Base-by-base conservation (phyloP, 1,140 invertebrate genomes). In the Ptiloglossa arizonensis region DNA sequence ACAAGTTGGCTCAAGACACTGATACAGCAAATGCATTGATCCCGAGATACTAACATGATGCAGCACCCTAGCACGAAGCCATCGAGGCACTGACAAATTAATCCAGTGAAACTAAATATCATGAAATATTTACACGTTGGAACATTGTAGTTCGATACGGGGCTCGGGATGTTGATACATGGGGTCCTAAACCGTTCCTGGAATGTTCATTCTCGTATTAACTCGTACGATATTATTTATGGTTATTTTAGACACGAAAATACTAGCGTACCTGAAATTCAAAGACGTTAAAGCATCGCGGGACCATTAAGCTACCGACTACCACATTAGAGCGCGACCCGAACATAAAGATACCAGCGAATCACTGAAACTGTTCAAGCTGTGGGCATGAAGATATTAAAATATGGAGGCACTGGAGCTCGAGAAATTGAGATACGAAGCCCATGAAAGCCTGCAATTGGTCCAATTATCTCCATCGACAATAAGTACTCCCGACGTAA, bases 341-440 rank as follows among this genome's bases (percentile, higher is more conserved):
- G n/a, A n/a, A n/a, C n/a, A n/a, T n/a, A n/a, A n/a, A n/a, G n/a
- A n/a, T n/a, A n/a, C n/a, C n/a, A n/a, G n/a, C n/a, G n/a, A n/a
- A n/a, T n/a, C n/a, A n/a, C n/a, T n/a, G n/a, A n/a, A n/a, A n/a
- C n/a, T n/a, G n/a, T n/a, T 5, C 52, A 27, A 9, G 24, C 35
- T 22, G 11, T 24, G 9, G 1, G 13, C 50, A 38, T 38, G 17
- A 19, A 41, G n/a, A 5, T 54, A 17, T 41, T 68, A 41, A 67
- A 56, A 68, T 56, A 68, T 41, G 1, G 22, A 17, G 0, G 15
- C 9, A 22, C 38, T 54, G 19, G 41, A 19, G 4, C 52, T 27
- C 17, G 32, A 54, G 32, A 68, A 68, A 68, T 68, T 68, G 48
- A 68, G 50, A 68, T 54, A 68, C 15, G 32, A 35, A 52, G 6